phyloP scores from a whole-genome alignment of 2,797 vertebrate species.

The Sternotherus odoratus region DNA sequence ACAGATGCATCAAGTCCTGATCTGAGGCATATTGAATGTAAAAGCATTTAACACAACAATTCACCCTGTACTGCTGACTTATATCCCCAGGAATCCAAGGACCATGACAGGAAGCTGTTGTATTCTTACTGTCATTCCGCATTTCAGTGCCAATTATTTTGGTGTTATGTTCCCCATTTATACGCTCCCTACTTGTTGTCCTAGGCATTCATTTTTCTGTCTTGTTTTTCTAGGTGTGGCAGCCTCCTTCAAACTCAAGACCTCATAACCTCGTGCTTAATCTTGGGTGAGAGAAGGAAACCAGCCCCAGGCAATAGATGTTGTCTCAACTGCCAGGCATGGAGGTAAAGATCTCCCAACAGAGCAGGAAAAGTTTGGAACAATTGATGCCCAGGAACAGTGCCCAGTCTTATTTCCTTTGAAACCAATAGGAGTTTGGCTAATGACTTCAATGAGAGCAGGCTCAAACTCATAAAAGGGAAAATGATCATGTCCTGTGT shows the following conservation, averaged over 20 bases:
- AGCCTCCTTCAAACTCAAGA: neutral
- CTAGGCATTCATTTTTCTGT: neutral
- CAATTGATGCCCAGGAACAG: neutral
- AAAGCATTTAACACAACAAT: neutral
- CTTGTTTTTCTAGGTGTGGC: neutral
- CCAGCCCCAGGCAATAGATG: fast-evolving
- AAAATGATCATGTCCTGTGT: neutral
- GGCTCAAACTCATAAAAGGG: neutral
- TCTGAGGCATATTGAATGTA: neutral
- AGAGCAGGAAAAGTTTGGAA: neutral
- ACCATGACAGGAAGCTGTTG: neutral
- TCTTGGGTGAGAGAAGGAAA: neutral
- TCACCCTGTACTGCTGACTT: fast-evolving
- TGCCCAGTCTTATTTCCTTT: neutral
- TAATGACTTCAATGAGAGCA: neutral
- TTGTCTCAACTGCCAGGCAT: neutral
- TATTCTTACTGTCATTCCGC: neutral
- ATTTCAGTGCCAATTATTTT: neutral
- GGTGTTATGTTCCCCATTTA: neutral
- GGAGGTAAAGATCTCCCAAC: neutral
- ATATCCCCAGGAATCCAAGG: neutral
- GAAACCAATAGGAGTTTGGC: neutral
- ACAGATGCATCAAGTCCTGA: neutral
- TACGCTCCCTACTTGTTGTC: slow-evolving; percentile 6
- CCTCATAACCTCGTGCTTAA: neutral